Evolutionary conservation across 2,888 invertebrate genomes (phyloP).

Genomic region (Tromatobia lineatoria): DNA sequence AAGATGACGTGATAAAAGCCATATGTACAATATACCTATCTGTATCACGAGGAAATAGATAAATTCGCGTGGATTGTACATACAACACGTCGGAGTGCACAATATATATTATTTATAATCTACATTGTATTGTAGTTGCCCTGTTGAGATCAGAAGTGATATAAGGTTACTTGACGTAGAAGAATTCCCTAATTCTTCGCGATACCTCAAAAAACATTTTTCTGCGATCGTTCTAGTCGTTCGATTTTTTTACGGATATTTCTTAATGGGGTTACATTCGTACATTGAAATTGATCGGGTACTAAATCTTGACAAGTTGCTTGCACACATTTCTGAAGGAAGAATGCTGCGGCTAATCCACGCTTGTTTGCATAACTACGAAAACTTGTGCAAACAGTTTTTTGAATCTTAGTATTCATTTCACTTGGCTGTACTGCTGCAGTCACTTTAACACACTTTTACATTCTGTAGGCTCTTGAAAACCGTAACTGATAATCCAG

Average conservation of each 20-base stretch:
- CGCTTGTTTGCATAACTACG: neutral
- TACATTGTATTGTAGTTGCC: conserved; percentile 30
- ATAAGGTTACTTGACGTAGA: conserved; percentile 21
- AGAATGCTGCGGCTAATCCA: neutral
- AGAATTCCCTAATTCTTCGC: conserved; percentile 40
- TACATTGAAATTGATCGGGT: conserved; percentile 8
- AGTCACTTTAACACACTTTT: conserved; percentile 43
- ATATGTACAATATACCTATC: conserved; percentile 49
- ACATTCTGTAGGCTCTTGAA: conserved; percentile 44
- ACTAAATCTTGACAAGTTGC: neutral
- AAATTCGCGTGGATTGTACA: conserved; percentile 57
- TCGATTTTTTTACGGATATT: conserved; percentile 21
- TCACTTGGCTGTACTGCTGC: conserved; percentile 14
- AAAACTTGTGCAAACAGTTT: conserved; percentile 16
- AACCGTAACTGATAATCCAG: conserved; percentile 22
- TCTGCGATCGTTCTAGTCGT: conserved; percentile 18
- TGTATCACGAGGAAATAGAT: conserved; percentile 30
- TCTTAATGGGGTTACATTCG: neutral
- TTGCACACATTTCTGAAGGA: neutral
- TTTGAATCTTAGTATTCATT: conserved; percentile 12
- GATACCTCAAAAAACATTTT: conserved; percentile 32
- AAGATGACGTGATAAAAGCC: conserved; percentile 50
- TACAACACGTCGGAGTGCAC: conserved; percentile 65
- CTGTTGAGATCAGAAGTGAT: conserved; percentile 34
- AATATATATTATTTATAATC: conserved; percentile 55